Evolutionary conservation across 1,140 invertebrate genomes (phyloP).

Genomic region (Drosophila tsacasi): DNA sequence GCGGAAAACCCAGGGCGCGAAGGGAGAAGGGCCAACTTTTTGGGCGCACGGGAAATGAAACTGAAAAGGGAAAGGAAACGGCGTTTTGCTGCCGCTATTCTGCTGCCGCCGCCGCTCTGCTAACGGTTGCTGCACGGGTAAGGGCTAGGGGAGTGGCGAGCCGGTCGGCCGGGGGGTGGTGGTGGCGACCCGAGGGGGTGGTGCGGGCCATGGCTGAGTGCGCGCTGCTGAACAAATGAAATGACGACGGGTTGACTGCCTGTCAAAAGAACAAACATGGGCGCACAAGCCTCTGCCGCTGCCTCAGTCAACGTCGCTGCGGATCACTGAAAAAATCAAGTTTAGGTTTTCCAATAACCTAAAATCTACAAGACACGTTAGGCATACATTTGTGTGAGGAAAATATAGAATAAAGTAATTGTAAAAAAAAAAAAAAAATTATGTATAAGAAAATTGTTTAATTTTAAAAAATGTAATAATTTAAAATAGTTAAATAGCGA

Average conservation of each 20-base stretch:
- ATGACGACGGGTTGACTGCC: constrained; percentile 85
- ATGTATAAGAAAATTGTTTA: too few relatives aligned
- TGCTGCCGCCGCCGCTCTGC: constrained; percentile 37
- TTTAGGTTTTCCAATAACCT: too few relatives aligned
- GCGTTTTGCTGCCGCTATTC: constrained; percentile 64
- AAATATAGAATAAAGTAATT: too few relatives aligned
- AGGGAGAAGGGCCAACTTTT: constrained; percentile 36
- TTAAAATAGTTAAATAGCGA: too few relatives aligned
- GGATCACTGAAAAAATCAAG: constrained; percentile 3
- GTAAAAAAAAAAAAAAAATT: too few relatives aligned
- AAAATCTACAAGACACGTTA: neutral
- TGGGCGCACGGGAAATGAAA: constrained; percentile 80
- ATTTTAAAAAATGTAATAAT: too few relatives aligned
- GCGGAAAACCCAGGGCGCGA: constrained; percentile 33
- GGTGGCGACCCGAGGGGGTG: constrained; percentile 34
- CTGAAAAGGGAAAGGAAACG: constrained; percentile 84
- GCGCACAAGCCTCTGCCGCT: constrained; percentile 68
- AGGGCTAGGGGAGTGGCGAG: constrained; percentile 40
- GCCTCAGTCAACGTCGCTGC: constrained; percentile 28
- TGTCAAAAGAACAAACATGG: constrained; percentile 85
- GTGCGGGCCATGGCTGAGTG: constrained; percentile 77
- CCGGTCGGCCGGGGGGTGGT: constrained; percentile 1
- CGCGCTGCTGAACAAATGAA: constrained; percentile 84
- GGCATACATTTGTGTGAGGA: too few relatives aligned
- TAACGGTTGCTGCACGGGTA: constrained; percentile 33